A percentile compares a stretch with the other conserved stretches of the same genome.
These are phyloP conservation scores for Gorsachius goisagi DNA, from an alignment of 2,113 vertebrate species.

Conservation along the genomic window DNA sequence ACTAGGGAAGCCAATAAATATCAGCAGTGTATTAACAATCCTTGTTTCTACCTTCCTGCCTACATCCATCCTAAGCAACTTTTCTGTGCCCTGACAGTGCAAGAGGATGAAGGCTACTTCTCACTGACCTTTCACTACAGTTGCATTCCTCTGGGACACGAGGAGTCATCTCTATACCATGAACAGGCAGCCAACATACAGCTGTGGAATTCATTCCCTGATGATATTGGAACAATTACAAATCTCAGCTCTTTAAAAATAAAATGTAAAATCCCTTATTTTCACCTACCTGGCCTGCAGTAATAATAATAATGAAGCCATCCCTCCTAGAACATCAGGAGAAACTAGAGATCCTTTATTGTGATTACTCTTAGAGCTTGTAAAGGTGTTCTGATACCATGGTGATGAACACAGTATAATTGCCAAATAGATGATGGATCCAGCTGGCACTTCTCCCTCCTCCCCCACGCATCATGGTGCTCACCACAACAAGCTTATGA, in stretches of 20 bases:
- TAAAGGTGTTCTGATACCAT: slow-evolving; percentile 60
- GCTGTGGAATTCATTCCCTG: neutral
- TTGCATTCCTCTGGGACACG: neutral
- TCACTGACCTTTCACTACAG: neutral
- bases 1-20: neutral
- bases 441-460: slow-evolving; percentile 55
- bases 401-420: slow-evolving; percentile 42
- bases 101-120: neutral
- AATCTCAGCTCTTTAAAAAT: neutral
- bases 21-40: neutral
- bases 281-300: neutral
- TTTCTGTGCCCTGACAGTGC: neutral
- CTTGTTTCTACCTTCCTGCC: neutral
- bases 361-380: neutral
- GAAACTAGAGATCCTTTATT: neutral
- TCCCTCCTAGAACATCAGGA: neutral
- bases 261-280: neutral
- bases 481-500: slow-evolving; percentile 51
- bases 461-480: slow-evolving; percentile 35
- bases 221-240: neutral
- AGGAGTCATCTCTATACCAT: neutral
- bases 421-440: slow-evolving; percentile 13
- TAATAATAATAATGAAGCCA: neutral
- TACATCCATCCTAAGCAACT: neutral
- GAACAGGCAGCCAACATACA: neutral